These are phyloP conservation scores for Drosophila quadrilineata DNA, from an alignment of 1,140 invertebrate genomes.

Conservation along the genomic window DNA sequence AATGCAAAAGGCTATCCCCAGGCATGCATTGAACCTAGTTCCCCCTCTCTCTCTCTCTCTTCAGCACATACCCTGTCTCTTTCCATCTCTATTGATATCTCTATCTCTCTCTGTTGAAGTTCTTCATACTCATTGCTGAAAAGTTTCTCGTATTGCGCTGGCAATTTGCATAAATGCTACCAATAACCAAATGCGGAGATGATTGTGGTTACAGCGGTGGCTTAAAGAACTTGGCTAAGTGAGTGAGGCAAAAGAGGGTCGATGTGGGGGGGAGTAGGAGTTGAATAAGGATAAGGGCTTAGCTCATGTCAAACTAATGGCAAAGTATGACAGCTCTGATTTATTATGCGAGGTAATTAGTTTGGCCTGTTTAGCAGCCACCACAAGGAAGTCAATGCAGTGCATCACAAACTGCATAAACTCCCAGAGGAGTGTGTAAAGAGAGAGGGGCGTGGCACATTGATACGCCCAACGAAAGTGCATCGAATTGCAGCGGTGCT, in stretches of 20 bases:
- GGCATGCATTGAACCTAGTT: slow-evolving; percentile 2
- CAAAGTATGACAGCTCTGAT: slow-evolving; percentile 72
- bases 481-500: slow-evolving; percentile 56
- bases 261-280: background rate
- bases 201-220: too few relatives aligned
- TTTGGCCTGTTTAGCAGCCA: slow-evolving; percentile 65
- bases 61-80: slow-evolving; percentile 15
- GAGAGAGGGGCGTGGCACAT: too few relatives aligned
- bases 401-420: too few relatives aligned
- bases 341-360: slow-evolving; percentile 75
- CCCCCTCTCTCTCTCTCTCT: background rate
- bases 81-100: slow-evolving; percentile 1
- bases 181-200: slow-evolving; percentile 20
- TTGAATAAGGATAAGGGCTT: background rate
- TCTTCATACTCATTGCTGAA: background rate
- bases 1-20: slow-evolving; percentile 49
- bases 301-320: slow-evolving; percentile 66
- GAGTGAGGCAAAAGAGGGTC: too few relatives aligned
- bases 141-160: slow-evolving; percentile 25
- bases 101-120: background rate
- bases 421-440: too few relatives aligned
- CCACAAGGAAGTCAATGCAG: slow-evolving; percentile 8
- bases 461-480: slow-evolving; percentile 42
- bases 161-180: slow-evolving; percentile 72
- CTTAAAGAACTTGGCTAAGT: too few relatives aligned